These are phyloP conservation scores for Lethenteron camtschaticum DNA, from an alignment of 2,113 vertebrate genomes.

Conservation along the genomic window DNA sequence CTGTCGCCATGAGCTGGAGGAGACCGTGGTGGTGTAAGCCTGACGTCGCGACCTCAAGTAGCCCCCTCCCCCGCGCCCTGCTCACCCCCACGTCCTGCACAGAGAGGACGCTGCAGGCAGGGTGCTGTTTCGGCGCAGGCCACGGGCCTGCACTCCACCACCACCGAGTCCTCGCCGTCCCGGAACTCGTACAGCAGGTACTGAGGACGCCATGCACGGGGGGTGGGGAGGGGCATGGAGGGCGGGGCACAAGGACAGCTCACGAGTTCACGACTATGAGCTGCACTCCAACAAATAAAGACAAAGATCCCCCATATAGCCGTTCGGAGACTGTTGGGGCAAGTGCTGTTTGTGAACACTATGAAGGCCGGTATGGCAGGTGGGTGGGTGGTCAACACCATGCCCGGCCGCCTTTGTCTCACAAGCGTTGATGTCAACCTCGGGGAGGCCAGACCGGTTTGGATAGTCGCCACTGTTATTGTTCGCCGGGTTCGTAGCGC, in stretches of 20 bases:
- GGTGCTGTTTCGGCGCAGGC: constrained; percentile 20
- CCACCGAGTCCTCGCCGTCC: constrained; percentile 54
- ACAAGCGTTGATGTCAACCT: no score
- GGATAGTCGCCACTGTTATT: no score
- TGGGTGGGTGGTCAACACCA: no score
- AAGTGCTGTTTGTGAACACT: not conserved
- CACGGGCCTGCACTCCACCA: constrained; percentile 64
- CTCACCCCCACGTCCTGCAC: constrained; percentile 84
- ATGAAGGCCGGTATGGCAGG: no score
- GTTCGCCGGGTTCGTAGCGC: no score
- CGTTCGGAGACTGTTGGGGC: not conserved
- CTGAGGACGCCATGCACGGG: constrained; percentile 19
- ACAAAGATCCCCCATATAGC: not conserved
- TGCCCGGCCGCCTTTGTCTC: no score
- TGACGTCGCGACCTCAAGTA: no score
- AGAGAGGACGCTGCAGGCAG: constrained; percentile 89
- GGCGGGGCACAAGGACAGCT: not conserved
- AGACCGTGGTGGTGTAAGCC: no score
- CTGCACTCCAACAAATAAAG: no score
- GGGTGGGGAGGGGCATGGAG: not conserved
- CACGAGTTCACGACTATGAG: not conserved
- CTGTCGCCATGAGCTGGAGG: no score
- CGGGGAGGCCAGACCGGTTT: no score
- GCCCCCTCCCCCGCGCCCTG: not conserved
- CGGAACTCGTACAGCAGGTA: constrained; percentile 85